Evolutionary conservation across 2,888 invertebrate species (phyloP).

Genomic region (Drosophila nigritarsus): DNA sequence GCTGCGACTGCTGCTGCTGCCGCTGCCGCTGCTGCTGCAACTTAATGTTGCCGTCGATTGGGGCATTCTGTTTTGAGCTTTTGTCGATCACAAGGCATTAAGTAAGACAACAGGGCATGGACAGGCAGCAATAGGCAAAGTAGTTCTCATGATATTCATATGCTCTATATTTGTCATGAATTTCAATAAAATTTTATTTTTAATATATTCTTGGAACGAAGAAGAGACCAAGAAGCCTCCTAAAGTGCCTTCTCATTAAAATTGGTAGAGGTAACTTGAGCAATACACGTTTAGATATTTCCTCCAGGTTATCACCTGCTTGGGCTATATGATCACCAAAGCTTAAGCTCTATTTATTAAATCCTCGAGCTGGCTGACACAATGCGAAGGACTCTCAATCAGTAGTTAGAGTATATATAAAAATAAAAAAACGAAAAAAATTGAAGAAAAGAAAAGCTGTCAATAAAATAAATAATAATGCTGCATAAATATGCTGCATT

Average conservation of each 20-base stretch:
- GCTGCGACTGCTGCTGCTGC: conserved; percentile 29
- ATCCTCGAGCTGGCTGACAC: conserved; percentile 9
- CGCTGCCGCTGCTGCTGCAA: conserved; percentile 30
- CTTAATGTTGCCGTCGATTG: conserved; percentile 50
- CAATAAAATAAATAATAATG: conserved; percentile 80
- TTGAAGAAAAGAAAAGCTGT: conserved; percentile 59
- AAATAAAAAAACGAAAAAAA: conserved; percentile 18
- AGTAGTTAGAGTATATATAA: conserved; percentile 33
- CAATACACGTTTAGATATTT: neutral
- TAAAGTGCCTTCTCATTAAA: neutral
- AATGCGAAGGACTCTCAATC: conserved; percentile 42
- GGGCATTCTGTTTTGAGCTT: conserved; percentile 42
- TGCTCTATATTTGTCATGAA: conserved; percentile 24
- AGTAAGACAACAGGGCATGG: conserved; percentile 55
- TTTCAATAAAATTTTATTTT: neutral
- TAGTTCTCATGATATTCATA: neutral
- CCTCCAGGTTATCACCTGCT: too few species aligned
- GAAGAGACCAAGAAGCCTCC: neutral
- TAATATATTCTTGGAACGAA: neutral
- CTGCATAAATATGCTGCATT: conserved; percentile 72
- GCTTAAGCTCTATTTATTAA: conserved; percentile 12
- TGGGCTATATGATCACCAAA: neutral
- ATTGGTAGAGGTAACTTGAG: neutral
- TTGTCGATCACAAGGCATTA: conserved; percentile 54
- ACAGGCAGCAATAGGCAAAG: conserved; percentile 3